Conservation (phyloP, 2,888 invertebrate species). For the Teleogryllus oceanicus region DNA sequence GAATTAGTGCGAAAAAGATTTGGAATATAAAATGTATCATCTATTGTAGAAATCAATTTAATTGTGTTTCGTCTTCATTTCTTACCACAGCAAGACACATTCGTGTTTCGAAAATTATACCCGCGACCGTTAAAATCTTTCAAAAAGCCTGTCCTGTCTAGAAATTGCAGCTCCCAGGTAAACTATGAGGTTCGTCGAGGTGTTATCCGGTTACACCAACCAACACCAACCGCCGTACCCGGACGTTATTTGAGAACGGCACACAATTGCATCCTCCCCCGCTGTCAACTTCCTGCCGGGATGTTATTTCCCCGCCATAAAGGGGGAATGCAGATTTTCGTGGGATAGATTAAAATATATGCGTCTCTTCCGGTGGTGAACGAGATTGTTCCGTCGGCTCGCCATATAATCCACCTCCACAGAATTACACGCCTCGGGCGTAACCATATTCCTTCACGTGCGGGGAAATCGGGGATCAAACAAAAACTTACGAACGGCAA, state of each 20-base stretch:
- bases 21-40: too few relatives aligned
- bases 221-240: not conserved
- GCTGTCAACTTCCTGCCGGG: not conserved
- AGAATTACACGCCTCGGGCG: not conserved
- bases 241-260: not conserved
- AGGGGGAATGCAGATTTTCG: not conserved
- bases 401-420: not conserved
- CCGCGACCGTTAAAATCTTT: too few relatives aligned
- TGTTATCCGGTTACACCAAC: too few relatives aligned
- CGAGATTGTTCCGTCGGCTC: not conserved
- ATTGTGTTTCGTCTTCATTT: too few relatives aligned
- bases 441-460: not conserved
- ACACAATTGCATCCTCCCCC: slow-evolving; percentile 10
- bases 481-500: not conserved
- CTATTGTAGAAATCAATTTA: too few relatives aligned
- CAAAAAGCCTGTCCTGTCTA: too few relatives aligned
- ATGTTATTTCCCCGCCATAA: not conserved
- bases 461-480: not conserved
- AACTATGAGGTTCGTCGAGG: too few relatives aligned
- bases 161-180: too few relatives aligned
- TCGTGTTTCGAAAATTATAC: too few relatives aligned
- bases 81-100: too few relatives aligned
- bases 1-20: too few relatives aligned
- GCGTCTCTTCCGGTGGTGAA: not conserved
- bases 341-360: slow-evolving; percentile 5